Conservation (phyloP, 2,797 vertebrate species). For the Pseudomugil gertrudae region DNA sequence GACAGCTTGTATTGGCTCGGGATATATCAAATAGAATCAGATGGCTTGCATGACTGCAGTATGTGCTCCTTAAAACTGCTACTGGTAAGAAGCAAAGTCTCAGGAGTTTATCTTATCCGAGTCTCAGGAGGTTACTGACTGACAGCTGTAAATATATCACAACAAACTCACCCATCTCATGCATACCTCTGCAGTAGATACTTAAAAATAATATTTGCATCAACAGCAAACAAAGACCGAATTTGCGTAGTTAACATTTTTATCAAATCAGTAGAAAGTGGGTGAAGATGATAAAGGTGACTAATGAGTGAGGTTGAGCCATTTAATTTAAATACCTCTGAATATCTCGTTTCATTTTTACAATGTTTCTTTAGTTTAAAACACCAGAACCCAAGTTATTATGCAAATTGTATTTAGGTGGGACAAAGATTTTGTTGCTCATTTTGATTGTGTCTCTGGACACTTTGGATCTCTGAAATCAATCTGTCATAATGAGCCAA, state of each 20-base stretch:
- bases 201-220: constrained; percentile 62
- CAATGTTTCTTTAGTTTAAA: constrained; percentile 25
- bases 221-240: constrained; percentile 66
- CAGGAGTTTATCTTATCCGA: constrained; percentile 72
- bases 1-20: constrained; percentile 81
- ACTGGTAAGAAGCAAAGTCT: constrained; percentile 76
- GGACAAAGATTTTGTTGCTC: no score
- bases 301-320: background rate
- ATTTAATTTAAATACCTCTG: background rate
- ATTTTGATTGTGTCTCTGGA: no score
- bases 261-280: constrained; percentile 55
- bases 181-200: constrained; percentile 64
- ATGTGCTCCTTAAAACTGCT: constrained; percentile 81
- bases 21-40: constrained; percentile 84
- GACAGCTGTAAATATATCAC: constrained; percentile 82
- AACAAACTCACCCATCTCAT: constrained; percentile 69
- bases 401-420: no score
- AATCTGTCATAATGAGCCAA: no score
- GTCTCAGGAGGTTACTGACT: constrained; percentile 81
- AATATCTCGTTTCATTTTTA: constrained; percentile 31
- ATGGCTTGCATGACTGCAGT: constrained; percentile 81
- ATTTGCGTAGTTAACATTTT: constrained; percentile 52
- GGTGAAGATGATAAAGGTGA: constrained; percentile 29
- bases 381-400: constrained; percentile 3
- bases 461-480: no score